Percentiles rank a stretch among this genome's conserved stretches.
phyloP scores from a whole-genome alignment of 2,113 vertebrate species.

The Menura novaehollandiae region DNA sequence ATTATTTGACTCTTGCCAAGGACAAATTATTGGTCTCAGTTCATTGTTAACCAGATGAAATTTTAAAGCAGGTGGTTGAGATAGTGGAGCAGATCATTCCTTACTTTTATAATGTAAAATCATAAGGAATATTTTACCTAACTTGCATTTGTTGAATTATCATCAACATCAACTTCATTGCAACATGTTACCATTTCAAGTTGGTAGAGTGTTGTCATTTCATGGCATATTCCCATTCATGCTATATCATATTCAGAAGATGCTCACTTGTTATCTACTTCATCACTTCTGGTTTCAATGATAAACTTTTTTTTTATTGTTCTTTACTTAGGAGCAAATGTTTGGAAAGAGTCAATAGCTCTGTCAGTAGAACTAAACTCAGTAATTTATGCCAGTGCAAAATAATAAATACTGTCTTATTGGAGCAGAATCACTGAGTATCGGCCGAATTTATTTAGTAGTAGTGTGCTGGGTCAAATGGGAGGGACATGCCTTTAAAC shows the following conservation, averaged over 20 bases:
- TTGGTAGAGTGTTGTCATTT: neutral
- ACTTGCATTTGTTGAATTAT: neutral
- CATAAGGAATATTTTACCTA: neutral
- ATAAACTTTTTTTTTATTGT: neutral
- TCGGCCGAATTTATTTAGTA: neutral
- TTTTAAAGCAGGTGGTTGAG: slow-evolving; percentile 50
- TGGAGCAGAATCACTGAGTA: neutral
- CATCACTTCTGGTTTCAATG: neutral
- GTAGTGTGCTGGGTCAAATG: neutral
- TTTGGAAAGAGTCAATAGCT: neutral
- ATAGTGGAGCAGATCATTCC: neutral
- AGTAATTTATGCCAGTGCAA: neutral
- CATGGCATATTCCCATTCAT: neutral
- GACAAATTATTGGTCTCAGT: slow-evolving; percentile 59
- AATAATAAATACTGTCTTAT: neutral
- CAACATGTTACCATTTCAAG: neutral
- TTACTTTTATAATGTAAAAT: slow-evolving; percentile 1
- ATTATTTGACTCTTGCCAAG: slow-evolving; percentile 60
- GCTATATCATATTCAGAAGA: neutral
- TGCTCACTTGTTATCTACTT: neutral
- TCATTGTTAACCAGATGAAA: slow-evolving; percentile 48
- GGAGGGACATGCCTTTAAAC: neutral
- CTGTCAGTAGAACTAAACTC: neutral
- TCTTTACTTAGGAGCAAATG: neutral
- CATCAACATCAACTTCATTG: neutral